phyloP scores from a whole-genome alignment of 2,888 invertebrate species.

The Heliconius aoede region DNA sequence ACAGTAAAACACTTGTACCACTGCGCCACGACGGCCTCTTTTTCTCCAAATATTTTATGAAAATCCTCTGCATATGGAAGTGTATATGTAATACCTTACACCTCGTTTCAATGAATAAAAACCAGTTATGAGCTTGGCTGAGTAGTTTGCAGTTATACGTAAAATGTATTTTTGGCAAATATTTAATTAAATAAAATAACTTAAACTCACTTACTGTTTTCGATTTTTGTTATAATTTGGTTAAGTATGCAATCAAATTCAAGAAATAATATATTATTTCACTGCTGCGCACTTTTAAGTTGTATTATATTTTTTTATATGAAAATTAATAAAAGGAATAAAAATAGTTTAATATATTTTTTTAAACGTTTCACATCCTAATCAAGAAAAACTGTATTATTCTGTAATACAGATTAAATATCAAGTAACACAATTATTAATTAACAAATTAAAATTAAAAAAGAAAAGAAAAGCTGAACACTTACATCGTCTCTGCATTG shows the following conservation, averaged over 20 bases:
- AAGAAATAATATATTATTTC: too few relatives aligned
- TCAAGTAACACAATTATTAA: not conserved
- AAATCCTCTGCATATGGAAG: not conserved
- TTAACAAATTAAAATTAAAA: not conserved
- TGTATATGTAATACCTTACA: not conserved
- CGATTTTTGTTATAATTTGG: not conserved
- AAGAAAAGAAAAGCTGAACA: not conserved
- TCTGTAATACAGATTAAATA: not conserved
- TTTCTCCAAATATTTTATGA: not conserved
- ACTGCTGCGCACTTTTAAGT: not conserved
- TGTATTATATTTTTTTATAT: not conserved
- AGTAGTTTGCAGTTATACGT: not conserved
- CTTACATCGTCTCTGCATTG: conserved; percentile 23
- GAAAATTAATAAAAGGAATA: too few relatives aligned
- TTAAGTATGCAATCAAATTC: too few relatives aligned
- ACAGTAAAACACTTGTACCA: too few relatives aligned
- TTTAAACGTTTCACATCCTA: too few relatives aligned
- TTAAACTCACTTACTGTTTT: not conserved
- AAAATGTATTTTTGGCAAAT: not conserved
- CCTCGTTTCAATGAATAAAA: not conserved
- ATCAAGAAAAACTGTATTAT: not conserved
- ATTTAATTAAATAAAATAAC: not conserved
- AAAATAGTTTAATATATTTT: too few relatives aligned
- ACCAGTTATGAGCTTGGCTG: not conserved
- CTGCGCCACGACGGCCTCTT: too few relatives aligned